phyloP scores from a whole-genome alignment of 2,888 invertebrate species.

The Synanthedon andrenaeformis region DNA sequence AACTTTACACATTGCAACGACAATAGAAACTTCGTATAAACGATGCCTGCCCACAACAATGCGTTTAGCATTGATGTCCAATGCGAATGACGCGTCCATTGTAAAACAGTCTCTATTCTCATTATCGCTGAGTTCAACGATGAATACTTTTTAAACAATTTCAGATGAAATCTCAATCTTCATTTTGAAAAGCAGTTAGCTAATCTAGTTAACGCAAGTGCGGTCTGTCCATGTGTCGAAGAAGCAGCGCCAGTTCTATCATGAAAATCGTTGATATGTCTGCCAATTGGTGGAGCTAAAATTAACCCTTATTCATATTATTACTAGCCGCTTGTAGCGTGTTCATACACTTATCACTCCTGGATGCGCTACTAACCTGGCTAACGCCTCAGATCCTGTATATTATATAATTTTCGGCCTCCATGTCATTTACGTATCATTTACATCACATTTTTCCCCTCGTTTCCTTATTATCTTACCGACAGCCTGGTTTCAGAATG shows the following conservation, averaged over 20 bases:
- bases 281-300: no score
- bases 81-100: slow-evolving; percentile 19
- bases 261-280: no score
- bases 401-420: no score
- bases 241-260: not conserved
- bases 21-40: slow-evolving; percentile 56
- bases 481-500: no score
- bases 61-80: slow-evolving; percentile 35
- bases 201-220: not conserved
- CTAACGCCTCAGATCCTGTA: no score
- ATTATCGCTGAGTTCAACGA: slow-evolving; percentile 10
- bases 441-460: no score
- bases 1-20: slow-evolving; percentile 48
- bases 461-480: no score
- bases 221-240: not conserved
- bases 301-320: no score
- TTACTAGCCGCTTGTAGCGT: no score
- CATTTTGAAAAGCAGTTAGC: not conserved
- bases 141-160: slow-evolving; percentile 16
- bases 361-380: no score
- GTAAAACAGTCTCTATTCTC: slow-evolving; percentile 23
- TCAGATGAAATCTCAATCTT: slow-evolving; percentile 3
- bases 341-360: no score
- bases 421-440: no score
- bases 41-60: slow-evolving; percentile 32